Evolutionary conservation across 2,797 vertebrate species (phyloP).

Genomic region (Falco biarmicus): DNA sequence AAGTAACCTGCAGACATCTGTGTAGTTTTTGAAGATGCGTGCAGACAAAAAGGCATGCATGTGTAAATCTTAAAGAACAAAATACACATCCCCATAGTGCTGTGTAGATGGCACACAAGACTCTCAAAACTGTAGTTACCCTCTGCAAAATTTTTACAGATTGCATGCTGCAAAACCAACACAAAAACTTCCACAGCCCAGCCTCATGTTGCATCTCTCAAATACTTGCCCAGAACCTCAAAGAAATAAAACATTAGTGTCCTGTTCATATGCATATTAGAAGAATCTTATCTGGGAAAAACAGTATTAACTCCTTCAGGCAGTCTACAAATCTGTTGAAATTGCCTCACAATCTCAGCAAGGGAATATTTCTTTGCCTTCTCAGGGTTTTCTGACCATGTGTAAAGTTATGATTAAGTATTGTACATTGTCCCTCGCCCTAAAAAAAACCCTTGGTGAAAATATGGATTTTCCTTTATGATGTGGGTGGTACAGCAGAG

Average conservation of each 20-base stretch:
- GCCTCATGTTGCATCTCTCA: not conserved
- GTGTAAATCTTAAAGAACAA: not conserved
- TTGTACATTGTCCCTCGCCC: not conserved
- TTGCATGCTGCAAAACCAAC: not conserved
- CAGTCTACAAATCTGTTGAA: not conserved
- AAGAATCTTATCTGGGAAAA: not conserved
- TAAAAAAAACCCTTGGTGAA: not conserved
- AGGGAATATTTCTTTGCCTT: not conserved
- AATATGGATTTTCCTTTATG: not conserved
- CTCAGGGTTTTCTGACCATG: not conserved
- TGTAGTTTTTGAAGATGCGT: not conserved
- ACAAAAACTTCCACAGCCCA: not conserved
- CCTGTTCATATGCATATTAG: not conserved
- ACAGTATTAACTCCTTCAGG: not conserved
- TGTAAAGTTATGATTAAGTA: not conserved
- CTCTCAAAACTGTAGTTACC: not conserved
- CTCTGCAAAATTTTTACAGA: not conserved
- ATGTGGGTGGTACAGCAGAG: not conserved
- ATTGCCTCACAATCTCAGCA: not conserved
- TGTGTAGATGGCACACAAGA: not conserved
- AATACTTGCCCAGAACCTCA: not conserved
- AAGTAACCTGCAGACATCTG: not conserved
- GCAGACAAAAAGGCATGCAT: not conserved
- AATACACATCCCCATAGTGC: not conserved
- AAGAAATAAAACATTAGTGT: not conserved